phyloP scores from a whole-genome alignment of 1,140 invertebrate genomes.

The Nasonia vitripennis region DNA sequence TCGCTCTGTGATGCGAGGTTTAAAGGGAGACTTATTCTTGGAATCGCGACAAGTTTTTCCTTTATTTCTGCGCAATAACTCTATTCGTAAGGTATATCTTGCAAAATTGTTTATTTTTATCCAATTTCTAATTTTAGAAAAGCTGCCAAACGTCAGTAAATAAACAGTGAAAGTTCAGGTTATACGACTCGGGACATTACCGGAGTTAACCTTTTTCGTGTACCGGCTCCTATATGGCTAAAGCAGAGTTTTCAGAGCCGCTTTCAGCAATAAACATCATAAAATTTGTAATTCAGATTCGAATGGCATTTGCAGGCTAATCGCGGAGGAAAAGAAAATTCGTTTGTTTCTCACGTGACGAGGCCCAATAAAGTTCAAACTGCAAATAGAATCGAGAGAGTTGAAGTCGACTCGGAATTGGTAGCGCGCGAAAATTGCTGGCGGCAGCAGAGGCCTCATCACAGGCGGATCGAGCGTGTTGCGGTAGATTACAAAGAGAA shows the following conservation, averaged over 20 bases:
- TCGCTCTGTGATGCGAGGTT: background rate
- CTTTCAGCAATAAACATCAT: constrained; percentile 33
- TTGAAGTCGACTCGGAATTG: constrained; percentile 59
- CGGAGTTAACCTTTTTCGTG: background rate
- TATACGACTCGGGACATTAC: background rate
- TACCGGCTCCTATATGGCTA: background rate
- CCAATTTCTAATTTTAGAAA: too few species aligned
- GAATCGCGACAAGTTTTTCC: background rate
- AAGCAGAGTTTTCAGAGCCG: background rate
- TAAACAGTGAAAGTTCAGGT: background rate
- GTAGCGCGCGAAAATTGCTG: constrained; percentile 62
- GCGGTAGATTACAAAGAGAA: constrained; percentile 36
- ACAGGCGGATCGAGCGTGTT: constrained; percentile 56
- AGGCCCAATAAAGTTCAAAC: constrained; percentile 68
- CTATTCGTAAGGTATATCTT: too few species aligned
- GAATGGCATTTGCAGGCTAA: constrained; percentile 20
- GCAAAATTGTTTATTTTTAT: too few species aligned
- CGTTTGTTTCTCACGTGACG: constrained; percentile 66
- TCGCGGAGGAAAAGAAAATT: constrained; percentile 42
- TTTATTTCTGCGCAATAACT: too few species aligned
- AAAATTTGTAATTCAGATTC: constrained; percentile 50
- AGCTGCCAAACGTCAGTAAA: too few species aligned
- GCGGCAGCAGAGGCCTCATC: constrained; percentile 51
- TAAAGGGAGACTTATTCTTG: background rate
- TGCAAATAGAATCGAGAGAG: constrained; percentile 69